Conservation (phyloP, 2,113 vertebrate species). For the Phrynosoma blainvillii region DNA sequence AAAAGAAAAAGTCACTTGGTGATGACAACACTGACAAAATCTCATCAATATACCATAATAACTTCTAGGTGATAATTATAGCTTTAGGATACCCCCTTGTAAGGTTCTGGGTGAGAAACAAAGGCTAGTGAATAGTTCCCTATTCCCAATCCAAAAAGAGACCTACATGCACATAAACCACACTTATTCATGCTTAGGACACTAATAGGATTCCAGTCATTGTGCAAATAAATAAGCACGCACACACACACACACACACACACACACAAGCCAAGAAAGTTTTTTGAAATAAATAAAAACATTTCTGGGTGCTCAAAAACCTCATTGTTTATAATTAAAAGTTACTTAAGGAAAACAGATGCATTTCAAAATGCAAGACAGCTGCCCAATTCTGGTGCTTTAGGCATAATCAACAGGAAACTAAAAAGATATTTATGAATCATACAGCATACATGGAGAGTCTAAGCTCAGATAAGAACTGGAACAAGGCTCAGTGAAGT, state of each 20-base stretch:
- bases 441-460: neutral
- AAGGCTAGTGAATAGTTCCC: no score
- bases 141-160: no score
- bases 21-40: no score
- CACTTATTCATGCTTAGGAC: no score
- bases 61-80: no score
- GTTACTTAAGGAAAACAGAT: neutral
- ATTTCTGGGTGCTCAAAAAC: neutral
- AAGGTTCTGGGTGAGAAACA: no score
- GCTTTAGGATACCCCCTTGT: no score
- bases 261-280: neutral
- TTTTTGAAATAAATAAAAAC: neutral
- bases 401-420: slow-evolving; percentile 7
- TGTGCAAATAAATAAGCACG: neutral
- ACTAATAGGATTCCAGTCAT: neutral
- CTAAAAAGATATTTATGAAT: slow-evolving; percentile 23
- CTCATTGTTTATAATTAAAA: neutral
- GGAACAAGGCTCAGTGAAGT: slow-evolving; percentile 4
- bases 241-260: neutral
- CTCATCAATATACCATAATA: no score
- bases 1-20: no score
- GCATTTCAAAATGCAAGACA: slow-evolving; percentile 3
- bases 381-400: neutral
- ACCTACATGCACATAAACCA: no score
- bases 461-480: slow-evolving; percentile 1